Evolutionary conservation across 2,888 invertebrate genomes (phyloP), one percentile per base, ranked within the genome.

Genomic region (Leptopilina syphax): DNA sequence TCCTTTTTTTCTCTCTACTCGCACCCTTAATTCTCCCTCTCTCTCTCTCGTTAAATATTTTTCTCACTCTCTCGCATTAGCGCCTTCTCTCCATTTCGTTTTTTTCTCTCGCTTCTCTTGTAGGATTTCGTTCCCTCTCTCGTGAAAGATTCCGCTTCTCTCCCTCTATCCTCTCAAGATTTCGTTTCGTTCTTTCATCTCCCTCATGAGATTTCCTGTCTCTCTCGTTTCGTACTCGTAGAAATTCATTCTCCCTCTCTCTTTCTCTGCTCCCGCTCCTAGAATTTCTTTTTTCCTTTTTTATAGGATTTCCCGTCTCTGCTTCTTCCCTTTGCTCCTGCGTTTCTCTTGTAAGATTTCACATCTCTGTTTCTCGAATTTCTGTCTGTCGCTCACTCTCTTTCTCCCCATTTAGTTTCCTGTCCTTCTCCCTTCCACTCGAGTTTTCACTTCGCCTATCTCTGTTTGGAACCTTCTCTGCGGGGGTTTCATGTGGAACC

Each of bases 401-500:
- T 50, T 27, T 76, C 41, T 80, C 82, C 41, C 77, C 34, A 13
- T 34, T 63, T 44, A 13, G 68, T 65, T 44, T 54, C 12, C 27
- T 57, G 54, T 76, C 24, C 54, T 66, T 76, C 65, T 76, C 73
- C 44, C 80, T 81, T 80, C 80, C 79, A 79, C 80, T 73, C 76
- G 60, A 27, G 68, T 18, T 66, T 50, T 65, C 66, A 24, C 9
- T 79, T 47, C 44, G 60, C 65, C 65, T 83, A 81, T 78, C 83
- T 81, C 81, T 80, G 80, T 80, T 82, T 34, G 34, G 81, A 77
- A 77, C 80, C 79, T 54, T 80, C 83, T 68, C 84, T 78, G 81
- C 79, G 83, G 84, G 84, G 85, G 83, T 83, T 84, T 34, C 34
- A 34, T 84, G 68, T 81, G 79, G 84, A 84, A 84, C 83, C 84